phyloP scores from a whole-genome alignment of 2,113 vertebrate species.

The Nothobranchius kuhntae region DNA sequence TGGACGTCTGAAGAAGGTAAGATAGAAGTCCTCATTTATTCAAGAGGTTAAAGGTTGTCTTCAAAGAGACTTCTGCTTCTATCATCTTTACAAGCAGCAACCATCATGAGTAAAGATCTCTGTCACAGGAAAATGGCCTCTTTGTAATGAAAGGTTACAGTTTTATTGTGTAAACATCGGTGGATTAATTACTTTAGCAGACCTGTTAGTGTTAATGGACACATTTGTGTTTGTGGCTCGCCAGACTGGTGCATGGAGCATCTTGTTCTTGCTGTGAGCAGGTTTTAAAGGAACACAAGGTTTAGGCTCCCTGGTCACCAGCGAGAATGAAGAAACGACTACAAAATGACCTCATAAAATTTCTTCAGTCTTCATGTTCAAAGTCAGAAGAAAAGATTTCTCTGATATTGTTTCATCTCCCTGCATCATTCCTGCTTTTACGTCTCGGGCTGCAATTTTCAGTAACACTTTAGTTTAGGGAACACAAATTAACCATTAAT shows the following conservation, averaged over 20 bases:
- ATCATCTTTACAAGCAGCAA: conserved; percentile 6
- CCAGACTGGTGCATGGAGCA: conserved; percentile 20
- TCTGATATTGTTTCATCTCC: conserved; percentile 35
- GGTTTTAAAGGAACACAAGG: conserved; percentile 17
- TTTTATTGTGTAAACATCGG: conserved; percentile 25
- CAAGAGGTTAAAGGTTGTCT: conserved; percentile 11
- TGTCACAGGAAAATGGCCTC: conserved; percentile 33
- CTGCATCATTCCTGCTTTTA: conserved; percentile 10
- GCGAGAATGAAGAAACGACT: conserved; percentile 2
- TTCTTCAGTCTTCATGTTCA: neutral
- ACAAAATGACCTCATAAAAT: neutral
- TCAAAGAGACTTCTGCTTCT: neutral
- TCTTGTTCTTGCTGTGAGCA: conserved; percentile 17
- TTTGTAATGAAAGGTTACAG: no score
- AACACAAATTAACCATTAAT: no score
- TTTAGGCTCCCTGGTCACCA: conserved; percentile 43
- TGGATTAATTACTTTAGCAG: conserved; percentile 54
- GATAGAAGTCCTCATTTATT: conserved; percentile 28
- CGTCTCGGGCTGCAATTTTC: conserved; percentile 12
- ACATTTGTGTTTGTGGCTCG: conserved; percentile 56
- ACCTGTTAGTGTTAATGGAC: conserved; percentile 75
- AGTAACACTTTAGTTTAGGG: no score
- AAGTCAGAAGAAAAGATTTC: conserved; percentile 34
- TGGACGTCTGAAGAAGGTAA: conserved; percentile 95
- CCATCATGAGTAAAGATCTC: conserved; percentile 42